These are phyloP conservation scores for Anaspis maculata DNA, from an alignment of 2,888 invertebrate genomes.

Conservation along the genomic window DNA sequence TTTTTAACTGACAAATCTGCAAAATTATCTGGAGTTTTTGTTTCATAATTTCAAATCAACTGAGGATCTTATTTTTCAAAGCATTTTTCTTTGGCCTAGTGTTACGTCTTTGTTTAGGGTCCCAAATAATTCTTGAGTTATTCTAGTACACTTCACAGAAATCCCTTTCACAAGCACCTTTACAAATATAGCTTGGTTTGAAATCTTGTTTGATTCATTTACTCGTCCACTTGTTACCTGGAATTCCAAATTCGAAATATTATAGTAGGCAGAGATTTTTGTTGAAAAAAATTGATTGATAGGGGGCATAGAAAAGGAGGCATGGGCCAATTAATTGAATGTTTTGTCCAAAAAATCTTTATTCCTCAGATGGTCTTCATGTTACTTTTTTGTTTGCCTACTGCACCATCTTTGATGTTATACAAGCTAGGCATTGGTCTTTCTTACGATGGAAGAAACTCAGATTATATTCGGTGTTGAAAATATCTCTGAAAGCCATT, in stretches of 20 bases:
- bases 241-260: not conserved
- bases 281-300: no score
- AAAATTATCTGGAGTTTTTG: conserved; percentile 7
- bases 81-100: conserved; percentile 5
- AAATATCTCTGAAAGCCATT: no score
- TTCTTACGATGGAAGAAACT: no score
- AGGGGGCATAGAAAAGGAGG: not conserved
- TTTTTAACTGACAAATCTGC: conserved; percentile 15
- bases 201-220: not conserved
- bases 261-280: no score
- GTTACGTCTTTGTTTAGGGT: not conserved
- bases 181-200: not conserved
- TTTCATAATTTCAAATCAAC: conserved; percentile 1
- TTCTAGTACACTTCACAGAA: not conserved
- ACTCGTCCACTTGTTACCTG: no score
- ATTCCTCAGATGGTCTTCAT: no score
- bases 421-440: no score
- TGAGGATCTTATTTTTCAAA: conserved; percentile 5
- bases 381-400: no score
- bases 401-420: no score
- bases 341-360: no score
- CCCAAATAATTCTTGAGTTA: not conserved
- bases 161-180: not conserved
- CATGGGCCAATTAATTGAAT: no score
- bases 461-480: no score